Percentiles rank a stretch among this genome's conserved stretches.
phyloP scores from a whole-genome alignment of 2,888 invertebrate species.

The Coenonympha glycerion region DNA sequence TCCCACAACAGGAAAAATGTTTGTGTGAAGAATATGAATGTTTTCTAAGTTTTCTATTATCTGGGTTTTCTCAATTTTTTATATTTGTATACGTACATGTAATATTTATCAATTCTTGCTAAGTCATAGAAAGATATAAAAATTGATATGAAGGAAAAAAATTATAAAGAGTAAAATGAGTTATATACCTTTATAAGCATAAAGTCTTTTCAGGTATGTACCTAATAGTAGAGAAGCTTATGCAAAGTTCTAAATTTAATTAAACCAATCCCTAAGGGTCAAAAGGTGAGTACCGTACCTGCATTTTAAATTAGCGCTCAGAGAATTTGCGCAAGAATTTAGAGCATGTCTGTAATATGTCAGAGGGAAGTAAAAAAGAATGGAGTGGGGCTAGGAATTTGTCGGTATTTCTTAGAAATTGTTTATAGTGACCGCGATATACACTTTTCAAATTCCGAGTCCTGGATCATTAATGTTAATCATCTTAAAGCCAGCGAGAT shows the following conservation, averaged over 20 bases:
- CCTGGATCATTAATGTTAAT: too few relatives aligned
- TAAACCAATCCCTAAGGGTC: slow-evolving; percentile 4
- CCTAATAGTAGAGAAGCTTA: not conserved
- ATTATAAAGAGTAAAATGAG: not conserved
- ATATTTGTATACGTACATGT: too few relatives aligned
- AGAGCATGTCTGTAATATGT: not conserved
- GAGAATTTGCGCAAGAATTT: not conserved
- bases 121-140: too few relatives aligned
- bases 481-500: too few relatives aligned
- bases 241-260: slow-evolving; percentile 5
- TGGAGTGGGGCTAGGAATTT: not conserved
- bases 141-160: too few relatives aligned
- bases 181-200: not conserved
- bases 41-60: too few relatives aligned
- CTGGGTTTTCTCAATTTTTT: too few relatives aligned
- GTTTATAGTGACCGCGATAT: not conserved
- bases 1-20: too few relatives aligned
- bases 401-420: not conserved
- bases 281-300: slow-evolving; percentile 1
- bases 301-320: slow-evolving; percentile 1
- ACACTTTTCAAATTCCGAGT: too few relatives aligned
- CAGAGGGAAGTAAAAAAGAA: not conserved
- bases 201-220: not conserved
- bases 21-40: too few relatives aligned
- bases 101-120: too few relatives aligned